Evolutionary conservation across 1,140 invertebrate species (phyloP).

Genomic region (Cydia amplana): DNA sequence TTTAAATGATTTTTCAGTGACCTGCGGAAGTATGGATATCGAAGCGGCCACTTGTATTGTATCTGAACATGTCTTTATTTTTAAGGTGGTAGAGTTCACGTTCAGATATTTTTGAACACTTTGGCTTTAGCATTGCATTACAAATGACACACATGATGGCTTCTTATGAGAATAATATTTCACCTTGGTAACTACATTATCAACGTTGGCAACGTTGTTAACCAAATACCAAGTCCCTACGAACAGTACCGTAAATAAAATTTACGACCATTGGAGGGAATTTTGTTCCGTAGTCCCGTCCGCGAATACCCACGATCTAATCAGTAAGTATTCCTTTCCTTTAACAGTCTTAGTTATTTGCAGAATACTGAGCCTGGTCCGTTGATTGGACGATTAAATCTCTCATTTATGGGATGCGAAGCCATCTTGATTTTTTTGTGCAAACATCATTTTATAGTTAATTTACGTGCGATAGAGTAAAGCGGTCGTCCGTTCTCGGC

Average conservation of each 20-base stretch:
- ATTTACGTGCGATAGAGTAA: slow-evolving; percentile 72
- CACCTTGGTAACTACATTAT: background rate
- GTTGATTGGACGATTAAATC: slow-evolving; percentile 50
- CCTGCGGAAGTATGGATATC: too few species aligned
- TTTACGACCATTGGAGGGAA: slow-evolving; percentile 11
- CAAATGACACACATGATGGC: background rate
- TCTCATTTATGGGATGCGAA: slow-evolving; percentile 49
- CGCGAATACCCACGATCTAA: slow-evolving; percentile 57
- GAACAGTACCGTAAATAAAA: slow-evolving; percentile 22
- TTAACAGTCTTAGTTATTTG: slow-evolving; percentile 34
- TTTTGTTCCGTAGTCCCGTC: slow-evolving; percentile 42
- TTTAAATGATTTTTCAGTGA: too few species aligned
- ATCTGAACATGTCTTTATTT: too few species aligned
- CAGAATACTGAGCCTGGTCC: slow-evolving; percentile 28
- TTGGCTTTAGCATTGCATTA: too few species aligned
- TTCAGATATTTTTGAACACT: too few species aligned
- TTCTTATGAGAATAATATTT: background rate
- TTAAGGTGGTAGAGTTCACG: too few species aligned
- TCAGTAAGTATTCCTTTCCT: slow-evolving; percentile 36
- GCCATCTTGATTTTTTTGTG: slow-evolving; percentile 50
- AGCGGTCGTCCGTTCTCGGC: slow-evolving; percentile 39
- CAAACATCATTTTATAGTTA: slow-evolving; percentile 63
- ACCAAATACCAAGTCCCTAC: background rate
- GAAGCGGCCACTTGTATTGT: too few species aligned
- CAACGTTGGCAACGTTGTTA: slow-evolving; percentile 14